Conservation (phyloP, 2,888 invertebrate species). For the Lochmaea crataegi region DNA sequence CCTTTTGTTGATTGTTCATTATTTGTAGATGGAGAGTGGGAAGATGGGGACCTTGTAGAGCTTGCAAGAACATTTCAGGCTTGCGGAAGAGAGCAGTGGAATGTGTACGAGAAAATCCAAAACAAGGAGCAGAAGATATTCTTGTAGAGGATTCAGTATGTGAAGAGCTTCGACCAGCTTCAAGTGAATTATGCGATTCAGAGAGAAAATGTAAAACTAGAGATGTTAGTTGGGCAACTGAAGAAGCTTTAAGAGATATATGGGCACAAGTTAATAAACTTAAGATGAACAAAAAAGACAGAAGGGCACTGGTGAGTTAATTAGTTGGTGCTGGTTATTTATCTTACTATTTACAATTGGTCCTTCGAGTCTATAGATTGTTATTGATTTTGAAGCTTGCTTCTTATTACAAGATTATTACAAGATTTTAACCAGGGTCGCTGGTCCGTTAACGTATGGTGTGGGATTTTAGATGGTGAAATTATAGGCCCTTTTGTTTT, state of each 20-base stretch:
- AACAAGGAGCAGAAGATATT: conserved; percentile 64
- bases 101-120: conserved; percentile 65
- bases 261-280: conserved; percentile 57
- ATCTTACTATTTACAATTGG: too few species aligned
- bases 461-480: too few species aligned
- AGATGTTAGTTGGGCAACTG: conserved; percentile 50
- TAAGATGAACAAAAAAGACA: conserved; percentile 32
- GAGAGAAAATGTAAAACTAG: conserved; percentile 55
- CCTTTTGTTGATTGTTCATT: neutral
- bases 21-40: conserved; percentile 71
- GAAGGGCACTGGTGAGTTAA: conserved; percentile 37
- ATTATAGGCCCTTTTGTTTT: too few species aligned
- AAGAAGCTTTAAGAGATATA: conserved; percentile 55
- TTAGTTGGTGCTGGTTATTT: too few species aligned
- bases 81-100: conserved; percentile 65
- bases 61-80: conserved; percentile 67
- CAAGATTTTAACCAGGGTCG: too few species aligned
- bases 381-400: too few species aligned
- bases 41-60: conserved; percentile 73
- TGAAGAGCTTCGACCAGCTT: conserved; percentile 55
- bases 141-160: conserved; percentile 62
- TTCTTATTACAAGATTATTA: too few species aligned
- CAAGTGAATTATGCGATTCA: conserved; percentile 62
- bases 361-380: too few species aligned
- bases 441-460: too few species aligned